Evolutionary conservation across 2,113 vertebrate genomes (phyloP), one percentile per base, ranked within the genome.

Genomic region (Myxocyprinus asiaticus): DNA sequence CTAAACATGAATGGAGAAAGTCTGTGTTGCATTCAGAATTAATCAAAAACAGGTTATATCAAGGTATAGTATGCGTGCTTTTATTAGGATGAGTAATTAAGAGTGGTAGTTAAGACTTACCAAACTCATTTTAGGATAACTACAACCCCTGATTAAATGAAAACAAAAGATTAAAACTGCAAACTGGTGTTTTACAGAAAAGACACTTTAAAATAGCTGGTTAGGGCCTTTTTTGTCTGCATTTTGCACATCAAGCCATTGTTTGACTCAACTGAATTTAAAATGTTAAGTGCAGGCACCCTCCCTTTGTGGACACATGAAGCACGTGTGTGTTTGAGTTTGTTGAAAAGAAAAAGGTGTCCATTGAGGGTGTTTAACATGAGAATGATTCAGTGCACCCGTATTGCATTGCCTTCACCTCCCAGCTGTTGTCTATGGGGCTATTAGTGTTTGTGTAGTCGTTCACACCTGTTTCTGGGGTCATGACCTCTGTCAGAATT

Each of bases 391-490:
- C 14, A 44, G 8, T 56, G 12, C 5, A 11, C 44, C 10, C 10
- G 47, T 72, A 59, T 59, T 56, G 50, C 77, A 53, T 8, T 65
- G 68, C 59, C 59, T 65, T 64, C 44, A 79, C 63, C 77, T 67
- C 61, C 58, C 69, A 82, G 74, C 79, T 82, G 81, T 58, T 77
- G 55, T 55, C 63, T 80, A 43, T 66, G 17, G 80, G 43, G 48
- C 47, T 66, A 76, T 82, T 43, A 17, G 76, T 82, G 67, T 86
- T 86, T 80, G 81, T 86, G 77, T 87, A 76, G 83, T 82, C 73
- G 67, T 64, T 67, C 83, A 85, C 90, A 92, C 90, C 90, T 92
- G 90, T 92, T 63, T 83, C 66, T 71, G 33, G 67, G 91, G 91
- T 91, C 89, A 89, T 22, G 87, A 88, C 88, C 90, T 77, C 82